Evolutionary conservation across 2,888 invertebrate genomes (phyloP).

Genomic region (Trisateles emortualis): DNA sequence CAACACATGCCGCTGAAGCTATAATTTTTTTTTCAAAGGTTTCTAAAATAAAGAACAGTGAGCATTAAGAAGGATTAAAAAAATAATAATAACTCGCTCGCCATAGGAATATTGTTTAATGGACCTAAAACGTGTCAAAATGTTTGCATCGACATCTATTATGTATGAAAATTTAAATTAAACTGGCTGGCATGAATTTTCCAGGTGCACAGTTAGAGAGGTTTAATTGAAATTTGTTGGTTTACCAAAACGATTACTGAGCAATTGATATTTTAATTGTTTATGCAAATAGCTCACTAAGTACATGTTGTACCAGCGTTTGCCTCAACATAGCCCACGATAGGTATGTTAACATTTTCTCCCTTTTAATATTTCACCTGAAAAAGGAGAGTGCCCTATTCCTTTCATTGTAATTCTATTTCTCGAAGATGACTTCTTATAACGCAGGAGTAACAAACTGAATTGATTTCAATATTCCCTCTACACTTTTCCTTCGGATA

Average conservation of each 20-base stretch:
- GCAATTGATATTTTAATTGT: constrained; percentile 71
- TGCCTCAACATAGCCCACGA: constrained; percentile 19
- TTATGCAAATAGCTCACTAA: constrained; percentile 55
- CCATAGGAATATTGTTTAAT: constrained; percentile 16
- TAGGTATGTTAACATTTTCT: constrained; percentile 15
- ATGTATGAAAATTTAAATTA: constrained; percentile 64
- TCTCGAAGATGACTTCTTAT: constrained; percentile 64
- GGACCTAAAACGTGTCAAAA: constrained; percentile 26
- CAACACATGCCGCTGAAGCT: too few species aligned
- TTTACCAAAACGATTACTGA: constrained; percentile 60
- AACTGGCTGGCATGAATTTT: constrained; percentile 63
- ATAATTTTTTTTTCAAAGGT: too few species aligned
- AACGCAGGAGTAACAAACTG: constrained; percentile 70
- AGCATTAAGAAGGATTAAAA: too few species aligned
- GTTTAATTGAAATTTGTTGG: constrained; percentile 70
- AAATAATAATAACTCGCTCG: too few species aligned
- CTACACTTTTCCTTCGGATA: constrained; percentile 77
- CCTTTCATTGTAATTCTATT: constrained; percentile 62
- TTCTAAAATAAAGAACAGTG: too few species aligned
- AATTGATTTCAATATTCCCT: constrained; percentile 80
- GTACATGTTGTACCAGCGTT: constrained; percentile 25
- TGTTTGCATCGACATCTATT: constrained; percentile 42
- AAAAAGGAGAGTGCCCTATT: constrained; percentile 42
- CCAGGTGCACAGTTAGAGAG: constrained; percentile 62
- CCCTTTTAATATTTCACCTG: constrained; percentile 33